Evolutionary conservation across 2,797 vertebrate species (phyloP).

Genomic region (Helicolenus hilgendorfi): DNA sequence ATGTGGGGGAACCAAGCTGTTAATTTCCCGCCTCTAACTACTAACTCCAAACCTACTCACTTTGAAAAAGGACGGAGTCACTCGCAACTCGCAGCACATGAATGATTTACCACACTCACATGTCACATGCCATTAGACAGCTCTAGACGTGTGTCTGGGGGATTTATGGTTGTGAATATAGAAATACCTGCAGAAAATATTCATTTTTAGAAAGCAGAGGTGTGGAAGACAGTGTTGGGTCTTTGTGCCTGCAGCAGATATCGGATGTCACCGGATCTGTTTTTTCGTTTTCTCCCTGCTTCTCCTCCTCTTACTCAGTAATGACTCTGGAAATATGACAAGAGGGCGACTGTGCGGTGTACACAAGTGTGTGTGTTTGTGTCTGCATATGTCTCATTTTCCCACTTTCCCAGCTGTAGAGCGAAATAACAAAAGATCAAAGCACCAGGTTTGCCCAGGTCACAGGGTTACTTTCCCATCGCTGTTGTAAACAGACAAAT

Average conservation of each 20-base stretch:
- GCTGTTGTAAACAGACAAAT: conserved; percentile 64
- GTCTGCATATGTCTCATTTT: conserved; percentile 43
- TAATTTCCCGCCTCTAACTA: conserved; percentile 78
- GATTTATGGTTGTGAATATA: not conserved
- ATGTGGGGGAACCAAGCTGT: conserved; percentile 65
- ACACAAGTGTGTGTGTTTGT: conserved; percentile 37
- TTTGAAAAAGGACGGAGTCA: conserved; percentile 51
- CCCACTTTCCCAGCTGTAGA: conserved; percentile 31
- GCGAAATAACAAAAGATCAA: conserved; percentile 77
- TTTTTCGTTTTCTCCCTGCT: conserved; percentile 12
- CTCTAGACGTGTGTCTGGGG: conserved; percentile 14
- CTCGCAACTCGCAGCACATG: conserved; percentile 32
- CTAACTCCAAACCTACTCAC: conserved; percentile 41
- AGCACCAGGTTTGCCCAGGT: conserved; percentile 60
- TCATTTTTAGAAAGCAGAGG: conserved; percentile 29
- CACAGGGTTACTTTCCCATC: conserved; percentile 53
- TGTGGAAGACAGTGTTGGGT: conserved; percentile 23
- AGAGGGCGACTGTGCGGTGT: conserved; percentile 20
- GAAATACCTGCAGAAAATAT: conserved; percentile 1
- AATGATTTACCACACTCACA: conserved; percentile 62
- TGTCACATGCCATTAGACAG: conserved; percentile 39
- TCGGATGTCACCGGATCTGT: conserved; percentile 27
- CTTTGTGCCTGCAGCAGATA: conserved; percentile 33
- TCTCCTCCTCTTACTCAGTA: conserved; percentile 37
- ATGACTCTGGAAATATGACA: conserved; percentile 57